phyloP scores from a whole-genome alignment of 2,797 vertebrate species.

The Anniella stebbinsi region DNA sequence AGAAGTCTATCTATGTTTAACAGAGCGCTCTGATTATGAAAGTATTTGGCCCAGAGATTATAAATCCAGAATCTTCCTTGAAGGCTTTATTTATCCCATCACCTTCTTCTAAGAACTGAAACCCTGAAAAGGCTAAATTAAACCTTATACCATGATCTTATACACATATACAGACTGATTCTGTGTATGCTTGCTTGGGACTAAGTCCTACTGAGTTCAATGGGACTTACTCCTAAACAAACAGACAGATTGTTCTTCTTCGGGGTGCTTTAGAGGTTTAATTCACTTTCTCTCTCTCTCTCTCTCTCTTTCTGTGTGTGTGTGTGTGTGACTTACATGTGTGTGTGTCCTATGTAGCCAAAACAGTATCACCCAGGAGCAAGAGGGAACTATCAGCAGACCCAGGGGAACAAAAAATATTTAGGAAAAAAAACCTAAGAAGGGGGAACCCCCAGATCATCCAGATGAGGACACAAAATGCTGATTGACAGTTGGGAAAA shows the following conservation, averaged over 20 bases:
- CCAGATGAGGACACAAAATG: background rate
- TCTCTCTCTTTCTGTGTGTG: background rate
- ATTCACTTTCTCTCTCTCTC: background rate
- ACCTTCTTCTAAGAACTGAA: background rate
- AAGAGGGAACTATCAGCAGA: no score
- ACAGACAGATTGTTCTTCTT: no score
- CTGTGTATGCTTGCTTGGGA: no score
- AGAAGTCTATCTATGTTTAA: constrained; percentile 18
- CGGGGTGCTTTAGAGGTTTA: no score
- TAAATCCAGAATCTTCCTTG: background rate
- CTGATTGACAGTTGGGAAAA: background rate
- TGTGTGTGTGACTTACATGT: background rate
- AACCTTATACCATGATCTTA: background rate
- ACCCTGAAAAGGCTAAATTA: background rate
- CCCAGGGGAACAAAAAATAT: background rate
- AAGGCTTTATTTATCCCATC: background rate
- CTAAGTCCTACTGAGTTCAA: no score
- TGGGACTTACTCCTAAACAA: no score
- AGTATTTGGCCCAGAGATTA: background rate
- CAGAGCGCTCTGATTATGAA: constrained; percentile 6
- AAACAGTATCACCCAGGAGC: background rate
- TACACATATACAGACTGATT: background rate
- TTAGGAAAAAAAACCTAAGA: background rate
- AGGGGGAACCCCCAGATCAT: background rate
- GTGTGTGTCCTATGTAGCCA: background rate